A percentile compares a stretch with the other conserved stretches of the same genome.
These are phyloP conservation scores for Diachrysia chrysitis DNA, from an alignment of 2,888 invertebrate species.

Conservation along the genomic window DNA sequence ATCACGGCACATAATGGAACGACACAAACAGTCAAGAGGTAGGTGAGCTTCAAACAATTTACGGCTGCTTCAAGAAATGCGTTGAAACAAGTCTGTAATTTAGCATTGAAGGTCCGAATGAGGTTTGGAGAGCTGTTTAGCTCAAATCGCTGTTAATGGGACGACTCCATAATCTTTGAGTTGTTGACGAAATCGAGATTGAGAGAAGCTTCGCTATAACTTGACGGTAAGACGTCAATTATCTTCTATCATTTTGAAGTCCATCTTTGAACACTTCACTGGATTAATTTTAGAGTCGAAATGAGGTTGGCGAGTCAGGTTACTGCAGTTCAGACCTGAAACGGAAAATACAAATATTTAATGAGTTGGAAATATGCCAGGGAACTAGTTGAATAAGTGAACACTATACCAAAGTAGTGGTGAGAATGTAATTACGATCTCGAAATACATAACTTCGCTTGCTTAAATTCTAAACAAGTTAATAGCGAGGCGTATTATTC, in stretches of 20 bases:
- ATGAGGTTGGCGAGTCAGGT: constrained; percentile 21
- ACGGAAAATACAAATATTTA: constrained; percentile 58
- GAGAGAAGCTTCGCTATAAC: constrained; percentile 36
- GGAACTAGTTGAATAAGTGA: constrained; percentile 11
- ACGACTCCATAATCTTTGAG: constrained; percentile 46
- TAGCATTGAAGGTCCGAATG: constrained; percentile 91
- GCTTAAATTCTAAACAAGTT: constrained; percentile 28
- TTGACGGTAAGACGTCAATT: constrained; percentile 69
- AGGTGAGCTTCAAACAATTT: constrained; percentile 82
- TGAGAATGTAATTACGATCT: constrained; percentile 31
- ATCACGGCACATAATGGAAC: constrained; percentile 92
- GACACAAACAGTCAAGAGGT: constrained; percentile 77
- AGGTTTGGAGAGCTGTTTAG: constrained; percentile 77
- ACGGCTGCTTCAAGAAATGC: constrained; percentile 97
- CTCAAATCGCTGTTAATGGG: constrained; percentile 69
- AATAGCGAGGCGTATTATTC: constrained; percentile 1
- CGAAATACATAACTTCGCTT: constrained; percentile 20
- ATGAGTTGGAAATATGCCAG: constrained; percentile 42
- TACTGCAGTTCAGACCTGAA: constrained; percentile 65
- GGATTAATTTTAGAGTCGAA: constrained; percentile 20
- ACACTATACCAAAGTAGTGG: constrained; percentile 16
- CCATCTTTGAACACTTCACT: constrained; percentile 48
- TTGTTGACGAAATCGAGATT: constrained; percentile 35
- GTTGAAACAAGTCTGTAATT: constrained; percentile 97
- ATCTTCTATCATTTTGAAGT: constrained; percentile 79